Percentiles rank a stretch among this genome's conserved stretches.
phyloP scores from a whole-genome alignment of 1,140 invertebrate species.

The Bombus waltoni region DNA sequence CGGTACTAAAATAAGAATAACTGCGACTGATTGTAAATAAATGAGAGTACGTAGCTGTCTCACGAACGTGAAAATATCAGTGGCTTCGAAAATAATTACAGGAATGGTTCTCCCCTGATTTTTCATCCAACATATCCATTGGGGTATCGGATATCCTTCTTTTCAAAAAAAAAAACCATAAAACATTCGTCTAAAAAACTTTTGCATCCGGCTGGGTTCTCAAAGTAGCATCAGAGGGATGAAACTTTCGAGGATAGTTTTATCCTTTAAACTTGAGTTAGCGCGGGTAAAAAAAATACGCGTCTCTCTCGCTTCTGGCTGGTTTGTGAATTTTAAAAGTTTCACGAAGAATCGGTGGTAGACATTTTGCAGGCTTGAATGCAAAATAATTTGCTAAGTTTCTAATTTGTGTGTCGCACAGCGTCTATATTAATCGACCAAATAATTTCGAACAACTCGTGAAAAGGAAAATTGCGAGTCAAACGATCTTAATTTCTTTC shows the following conservation, averaged over 20 bases:
- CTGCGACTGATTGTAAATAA: too few species aligned
- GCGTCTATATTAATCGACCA: background rate
- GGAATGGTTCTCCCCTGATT: background rate
- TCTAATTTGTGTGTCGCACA: too few species aligned
- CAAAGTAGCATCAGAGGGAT: constrained; percentile 13
- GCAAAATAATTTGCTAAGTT: background rate
- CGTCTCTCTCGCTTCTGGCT: too few species aligned
- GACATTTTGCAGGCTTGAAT: background rate
- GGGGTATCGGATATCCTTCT: background rate
- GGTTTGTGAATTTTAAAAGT: constrained; percentile 15
- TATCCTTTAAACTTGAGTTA: constrained; percentile 20
- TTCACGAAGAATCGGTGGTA: background rate
- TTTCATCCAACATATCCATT: background rate
- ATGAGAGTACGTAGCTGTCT: too few species aligned
- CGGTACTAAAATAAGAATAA: constrained; percentile 5
- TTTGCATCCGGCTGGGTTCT: background rate
- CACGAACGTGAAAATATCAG: too few species aligned
- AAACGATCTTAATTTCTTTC: too few species aligned
- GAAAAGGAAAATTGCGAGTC: too few species aligned
- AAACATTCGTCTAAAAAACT: constrained; percentile 8
- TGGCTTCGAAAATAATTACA: too few species aligned
- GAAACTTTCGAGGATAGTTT: constrained; percentile 18
- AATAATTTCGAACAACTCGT: too few species aligned
- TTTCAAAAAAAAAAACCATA: background rate
- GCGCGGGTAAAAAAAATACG: background rate